Evolutionary conservation across 2,888 invertebrate species (phyloP).

Genomic region (Papilio elwesi): DNA sequence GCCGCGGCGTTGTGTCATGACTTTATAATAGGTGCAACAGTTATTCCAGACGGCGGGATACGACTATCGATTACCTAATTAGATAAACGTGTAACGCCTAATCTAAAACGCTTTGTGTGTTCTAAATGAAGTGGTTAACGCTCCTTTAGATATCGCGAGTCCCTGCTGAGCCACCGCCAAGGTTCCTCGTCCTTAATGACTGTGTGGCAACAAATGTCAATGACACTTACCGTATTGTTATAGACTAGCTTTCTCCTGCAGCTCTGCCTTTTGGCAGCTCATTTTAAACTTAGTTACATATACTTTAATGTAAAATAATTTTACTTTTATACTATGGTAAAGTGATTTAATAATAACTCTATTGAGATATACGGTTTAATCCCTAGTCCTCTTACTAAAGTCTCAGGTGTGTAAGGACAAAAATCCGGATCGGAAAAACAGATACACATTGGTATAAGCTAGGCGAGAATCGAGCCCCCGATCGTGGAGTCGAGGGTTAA

Average conservation of each 20-base stretch:
- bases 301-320: no score
- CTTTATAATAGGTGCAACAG: conserved; percentile 44
- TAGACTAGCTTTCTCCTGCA: not conserved
- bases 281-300: no score
- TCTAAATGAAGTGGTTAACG: conserved; percentile 56
- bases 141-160: conserved; percentile 44
- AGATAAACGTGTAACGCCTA: conserved; percentile 59
- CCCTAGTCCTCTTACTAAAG: no score
- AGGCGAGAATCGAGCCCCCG: not conserved
- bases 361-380: no score
- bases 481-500: not conserved
- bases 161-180: conserved; percentile 57
- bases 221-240: not conserved
- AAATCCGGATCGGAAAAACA: no score
- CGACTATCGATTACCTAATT: conserved; percentile 69
- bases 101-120: conserved; percentile 55
- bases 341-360: no score
- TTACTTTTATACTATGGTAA: no score
- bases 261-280: no score
- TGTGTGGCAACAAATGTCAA: not conserved
- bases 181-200: conserved; percentile 37
- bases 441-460: not conserved
- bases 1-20: conserved; percentile 44
- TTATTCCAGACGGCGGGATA: conserved; percentile 53
- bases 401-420: no score